These are phyloP conservation scores for Centruroides vittatus DNA, from an alignment of 1,140 invertebrate species.

Conservation along the genomic window DNA sequence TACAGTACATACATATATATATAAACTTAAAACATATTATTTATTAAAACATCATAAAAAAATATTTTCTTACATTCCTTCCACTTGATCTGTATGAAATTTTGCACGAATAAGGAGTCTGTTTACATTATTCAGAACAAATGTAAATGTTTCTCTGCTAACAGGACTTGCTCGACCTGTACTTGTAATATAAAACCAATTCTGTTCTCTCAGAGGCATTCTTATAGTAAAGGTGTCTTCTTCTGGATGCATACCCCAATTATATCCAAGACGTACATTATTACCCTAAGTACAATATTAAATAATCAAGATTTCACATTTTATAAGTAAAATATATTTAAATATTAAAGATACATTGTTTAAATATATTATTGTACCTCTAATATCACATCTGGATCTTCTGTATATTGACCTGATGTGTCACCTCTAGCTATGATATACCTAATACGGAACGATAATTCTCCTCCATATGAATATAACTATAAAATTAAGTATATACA, in stretches of 20 bases:
- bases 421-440: slow-evolving; percentile 80
- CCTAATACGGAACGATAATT: slow-evolving; percentile 51
- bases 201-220: slow-evolving; percentile 47
- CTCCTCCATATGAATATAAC: slow-evolving; percentile 66
- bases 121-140: slow-evolving; percentile 61
- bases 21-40: too few species aligned
- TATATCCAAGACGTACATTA: slow-evolving; percentile 43
- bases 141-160: slow-evolving; percentile 61
- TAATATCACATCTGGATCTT: slow-evolving; percentile 69
- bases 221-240: slow-evolving; percentile 41
- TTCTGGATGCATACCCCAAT: slow-evolving; percentile 24
- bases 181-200: slow-evolving; percentile 54
- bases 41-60: too few species aligned
- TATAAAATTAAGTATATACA: slow-evolving; percentile 14
- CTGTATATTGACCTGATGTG: slow-evolving; percentile 67
- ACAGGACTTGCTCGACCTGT: slow-evolving; percentile 37
- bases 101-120: slow-evolving; percentile 72
- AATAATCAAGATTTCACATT: not conserved
- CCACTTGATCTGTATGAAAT: slow-evolving; percentile 86
- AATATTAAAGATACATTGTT: not conserved
- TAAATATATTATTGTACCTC: slow-evolving; percentile 39
- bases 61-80: slow-evolving; percentile 45
- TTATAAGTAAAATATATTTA: not conserved
- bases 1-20: too few species aligned
- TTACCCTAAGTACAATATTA: not conserved